Evolutionary conservation across 2,797 vertebrate species (phyloP), one percentile per base, ranked within the genome.

Genomic region (Rhodeus uyekii): DNA sequence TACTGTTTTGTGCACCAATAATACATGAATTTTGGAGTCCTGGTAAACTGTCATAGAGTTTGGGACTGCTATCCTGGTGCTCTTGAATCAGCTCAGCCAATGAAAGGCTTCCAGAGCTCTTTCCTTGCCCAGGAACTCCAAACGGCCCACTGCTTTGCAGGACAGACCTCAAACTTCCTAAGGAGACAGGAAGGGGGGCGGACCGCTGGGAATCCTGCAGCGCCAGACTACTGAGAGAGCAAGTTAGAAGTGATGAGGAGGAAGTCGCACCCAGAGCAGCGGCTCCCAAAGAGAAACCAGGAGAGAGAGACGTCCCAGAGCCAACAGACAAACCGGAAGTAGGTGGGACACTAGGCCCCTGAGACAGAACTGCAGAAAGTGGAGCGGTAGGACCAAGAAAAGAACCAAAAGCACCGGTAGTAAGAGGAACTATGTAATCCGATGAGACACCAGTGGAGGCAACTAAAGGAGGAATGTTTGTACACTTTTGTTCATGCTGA

Each of bases 71-170:
- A 88, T 91, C 93, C 83, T 94, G 94, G 86, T 96, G 95, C 81
- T 97, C 94, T 88, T 95, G 95, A 85, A 97, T 95, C 83, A 98
- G 94, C 87, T 96, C 96, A 67, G 96, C 95, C 87, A 99, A 80
- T 7, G 96, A 98, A 2, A 92, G 93, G 87, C 89, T 93, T 90
- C 92, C 88, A 85, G 44, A 82, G 88, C 89, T 90, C 76, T 76
- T 68, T 85, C 86, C 87, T 77, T 85, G 86, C 39, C 64, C 88
- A 5, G 29, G 67, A 29, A 85, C 78, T 74, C 88, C 88, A 72
- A 89, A 85, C 29, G 91, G 78, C 36, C 24, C 92, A 87, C 75
- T 90, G 86, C 85, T 91, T 87, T 92, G 90, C 16, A 87, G 76
- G 87, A 91, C 73, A n/a, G 92, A 92, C 87, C 92, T 90, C 55